These are phyloP conservation scores for Fulica atra DNA, from an alignment of 2,113 vertebrate genomes.

Conservation along the genomic window DNA sequence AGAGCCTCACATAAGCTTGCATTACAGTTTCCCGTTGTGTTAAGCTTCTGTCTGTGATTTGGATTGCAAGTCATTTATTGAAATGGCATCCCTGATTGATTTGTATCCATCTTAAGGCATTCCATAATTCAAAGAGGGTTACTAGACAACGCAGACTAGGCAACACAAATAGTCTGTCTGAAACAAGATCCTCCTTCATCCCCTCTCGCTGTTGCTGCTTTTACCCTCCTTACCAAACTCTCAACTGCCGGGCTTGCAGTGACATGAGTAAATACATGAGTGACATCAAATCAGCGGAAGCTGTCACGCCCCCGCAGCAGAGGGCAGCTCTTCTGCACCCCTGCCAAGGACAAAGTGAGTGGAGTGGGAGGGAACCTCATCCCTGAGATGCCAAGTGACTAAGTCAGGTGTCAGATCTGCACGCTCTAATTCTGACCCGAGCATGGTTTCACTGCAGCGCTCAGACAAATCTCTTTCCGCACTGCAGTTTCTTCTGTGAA, in stretches of 20 bases:
- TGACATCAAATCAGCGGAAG: neutral
- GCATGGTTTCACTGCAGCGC: neutral
- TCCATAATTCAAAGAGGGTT: neutral
- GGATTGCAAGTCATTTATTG: neutral
- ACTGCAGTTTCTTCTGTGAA: neutral
- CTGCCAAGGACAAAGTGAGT: neutral
- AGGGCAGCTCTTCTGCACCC: neutral
- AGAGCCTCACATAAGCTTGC: neutral
- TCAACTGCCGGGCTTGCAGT: neutral
- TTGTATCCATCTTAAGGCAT: neutral
- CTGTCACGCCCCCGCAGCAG: rapidly evolving
- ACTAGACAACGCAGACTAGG: neutral
- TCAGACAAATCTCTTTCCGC: neutral
- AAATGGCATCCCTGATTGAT: neutral
- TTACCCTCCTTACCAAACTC: neutral
- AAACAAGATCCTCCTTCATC: neutral
- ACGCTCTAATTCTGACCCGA: neutral
- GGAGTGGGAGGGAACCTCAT: neutral
- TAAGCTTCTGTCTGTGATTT: neutral
- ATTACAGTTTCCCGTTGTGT: neutral
- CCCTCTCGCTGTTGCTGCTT: neutral
- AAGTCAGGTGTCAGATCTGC: neutral
- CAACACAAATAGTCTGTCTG: neutral
- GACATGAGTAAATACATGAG: neutral
- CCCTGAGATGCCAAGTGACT: neutral